Evolutionary conservation across 2,113 vertebrate genomes (phyloP).

Genomic region (Cololabis saira): DNA sequence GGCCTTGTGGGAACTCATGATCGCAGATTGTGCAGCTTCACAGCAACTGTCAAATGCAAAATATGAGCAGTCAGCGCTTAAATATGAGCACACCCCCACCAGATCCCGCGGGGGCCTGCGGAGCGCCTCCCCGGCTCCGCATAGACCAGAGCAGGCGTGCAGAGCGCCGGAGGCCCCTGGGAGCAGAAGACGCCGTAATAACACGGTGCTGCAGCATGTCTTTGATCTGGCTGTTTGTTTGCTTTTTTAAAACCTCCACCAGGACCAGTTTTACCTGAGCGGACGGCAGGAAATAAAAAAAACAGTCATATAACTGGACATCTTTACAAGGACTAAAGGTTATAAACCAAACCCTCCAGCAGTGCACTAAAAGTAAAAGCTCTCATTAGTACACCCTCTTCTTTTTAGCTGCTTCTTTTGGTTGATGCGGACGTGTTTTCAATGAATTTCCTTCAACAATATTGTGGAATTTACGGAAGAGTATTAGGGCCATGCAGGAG

Average conservation of each 20-base stretch:
- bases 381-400: no score
- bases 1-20: conserved; percentile 42
- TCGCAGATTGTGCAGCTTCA: not conserved
- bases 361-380: not conserved
- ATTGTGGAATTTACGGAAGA: no score
- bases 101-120: not conserved
- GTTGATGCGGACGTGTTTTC: no score
- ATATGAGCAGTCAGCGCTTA: conserved; percentile 32
- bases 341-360: no score
- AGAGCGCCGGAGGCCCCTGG: conserved; percentile 39
- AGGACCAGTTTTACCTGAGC: not conserved
- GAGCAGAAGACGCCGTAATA: conserved; percentile 53
- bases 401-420: no score
- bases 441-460: no score
- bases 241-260: no score
- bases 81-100: conserved; percentile 57
- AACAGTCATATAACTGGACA: no score
- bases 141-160: conserved; percentile 51
- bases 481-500: no score
- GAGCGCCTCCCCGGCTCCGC: conserved; percentile 50
- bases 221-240: conserved; percentile 33
- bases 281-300: not conserved
- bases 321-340: no score
- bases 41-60: not conserved
- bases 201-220: conserved; percentile 33